Evolutionary conservation across 2,797 vertebrate species (phyloP).

Genomic region (Pipistrellus nathusii): DNA sequence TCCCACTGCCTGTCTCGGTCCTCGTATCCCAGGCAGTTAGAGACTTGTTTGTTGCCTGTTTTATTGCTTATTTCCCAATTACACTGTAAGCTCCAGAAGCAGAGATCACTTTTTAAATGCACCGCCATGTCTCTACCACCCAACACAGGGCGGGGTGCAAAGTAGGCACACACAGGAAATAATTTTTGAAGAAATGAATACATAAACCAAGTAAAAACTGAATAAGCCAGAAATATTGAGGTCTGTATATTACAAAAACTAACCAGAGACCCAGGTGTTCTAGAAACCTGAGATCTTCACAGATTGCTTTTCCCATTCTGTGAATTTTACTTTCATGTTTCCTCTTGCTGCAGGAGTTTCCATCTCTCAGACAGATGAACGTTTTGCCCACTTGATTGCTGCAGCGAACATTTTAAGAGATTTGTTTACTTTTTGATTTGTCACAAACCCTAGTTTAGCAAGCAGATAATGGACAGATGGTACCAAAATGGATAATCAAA

Average conservation of each 20-base stretch:
- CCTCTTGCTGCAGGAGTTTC: not conserved
- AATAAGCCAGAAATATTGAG: not conserved
- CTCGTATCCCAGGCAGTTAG: not conserved
- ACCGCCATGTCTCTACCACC: not conserved
- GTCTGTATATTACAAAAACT: not conserved
- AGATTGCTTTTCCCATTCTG: not conserved
- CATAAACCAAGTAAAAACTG: not conserved
- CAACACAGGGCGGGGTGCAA: not conserved
- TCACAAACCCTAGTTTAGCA: slow-evolving; percentile 49
- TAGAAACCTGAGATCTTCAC: not conserved
- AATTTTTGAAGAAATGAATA: slow-evolving; percentile 6
- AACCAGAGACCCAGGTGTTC: not conserved
- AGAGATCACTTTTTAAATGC: not conserved
- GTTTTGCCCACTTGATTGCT: not conserved
- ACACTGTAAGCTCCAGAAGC: not conserved
- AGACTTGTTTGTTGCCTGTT: not conserved
- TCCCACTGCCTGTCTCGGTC: not conserved
- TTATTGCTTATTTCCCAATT: not conserved
- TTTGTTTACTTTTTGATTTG: slow-evolving; percentile 21
- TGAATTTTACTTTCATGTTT: slow-evolving; percentile 36
- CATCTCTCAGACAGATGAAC: slow-evolving; percentile 14
- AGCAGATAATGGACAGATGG: slow-evolving; percentile 17
- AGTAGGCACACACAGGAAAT: not conserved
- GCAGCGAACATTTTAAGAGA: slow-evolving; percentile 48
- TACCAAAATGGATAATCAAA: slow-evolving; percentile 52